These are phyloP conservation scores for Drosophila koepferae DNA, from an alignment of 2,888 invertebrate species.

Conservation along the genomic window DNA sequence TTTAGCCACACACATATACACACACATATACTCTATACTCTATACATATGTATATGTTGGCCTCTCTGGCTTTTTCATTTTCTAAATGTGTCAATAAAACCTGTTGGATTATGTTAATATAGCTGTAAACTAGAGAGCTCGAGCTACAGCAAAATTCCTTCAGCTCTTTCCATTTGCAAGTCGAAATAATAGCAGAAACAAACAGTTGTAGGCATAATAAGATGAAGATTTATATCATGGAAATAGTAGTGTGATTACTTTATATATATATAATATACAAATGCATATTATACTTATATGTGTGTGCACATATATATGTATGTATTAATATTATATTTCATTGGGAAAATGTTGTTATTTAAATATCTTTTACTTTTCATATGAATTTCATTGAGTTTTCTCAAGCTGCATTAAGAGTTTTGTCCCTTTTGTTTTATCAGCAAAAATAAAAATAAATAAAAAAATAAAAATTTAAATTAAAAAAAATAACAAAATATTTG, in stretches of 20 bases:
- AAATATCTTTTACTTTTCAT: too few relatives aligned
- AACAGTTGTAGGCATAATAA: neutral
- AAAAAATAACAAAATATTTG: too few relatives aligned
- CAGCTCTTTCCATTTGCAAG: neutral
- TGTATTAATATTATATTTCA: too few relatives aligned
- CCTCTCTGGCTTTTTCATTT: neutral
- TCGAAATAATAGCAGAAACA: neutral
- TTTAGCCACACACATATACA: neutral
- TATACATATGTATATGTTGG: neutral
- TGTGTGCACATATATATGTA: too few relatives aligned
- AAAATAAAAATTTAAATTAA: too few relatives aligned
- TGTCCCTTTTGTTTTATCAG: too few relatives aligned
- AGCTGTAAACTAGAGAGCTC: neutral
- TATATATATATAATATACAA: neutral
- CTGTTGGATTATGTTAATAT: slow-evolving; percentile 6
- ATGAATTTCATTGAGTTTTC: too few relatives aligned
- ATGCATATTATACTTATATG: neutral
- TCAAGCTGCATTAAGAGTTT: too few relatives aligned
- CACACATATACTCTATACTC: neutral
- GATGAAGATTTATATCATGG: neutral
- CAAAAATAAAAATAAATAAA: too few relatives aligned
- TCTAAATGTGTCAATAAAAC: slow-evolving; percentile 12
- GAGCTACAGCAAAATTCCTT: neutral
- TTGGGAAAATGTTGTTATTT: too few relatives aligned
- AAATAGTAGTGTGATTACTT: neutral